Evolutionary conservation across 64 coral and sea anemone species (phyloP).

Genomic region (Stichodactyla mertensii): DNA sequence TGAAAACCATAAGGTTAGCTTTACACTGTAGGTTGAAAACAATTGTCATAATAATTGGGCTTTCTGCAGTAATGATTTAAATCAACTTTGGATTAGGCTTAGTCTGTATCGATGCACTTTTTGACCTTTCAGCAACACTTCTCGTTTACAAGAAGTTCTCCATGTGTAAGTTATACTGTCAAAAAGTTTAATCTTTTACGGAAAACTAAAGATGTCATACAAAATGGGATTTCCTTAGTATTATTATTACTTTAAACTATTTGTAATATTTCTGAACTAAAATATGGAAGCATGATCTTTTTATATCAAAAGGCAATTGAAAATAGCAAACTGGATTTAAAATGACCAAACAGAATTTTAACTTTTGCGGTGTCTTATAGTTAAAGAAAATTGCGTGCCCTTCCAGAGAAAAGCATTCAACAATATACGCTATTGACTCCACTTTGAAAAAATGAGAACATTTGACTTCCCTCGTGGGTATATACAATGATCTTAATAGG

Average conservation of each 20-base stretch:
- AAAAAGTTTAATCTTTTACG: neutral
- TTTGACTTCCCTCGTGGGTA: constrained; percentile 4
- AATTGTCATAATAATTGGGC: neutral
- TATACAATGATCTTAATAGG: neutral
- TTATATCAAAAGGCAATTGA: neutral
- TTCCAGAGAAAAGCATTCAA: neutral
- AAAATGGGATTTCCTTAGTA: too few relatives aligned
- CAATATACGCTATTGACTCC: neutral
- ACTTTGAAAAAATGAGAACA: neutral
- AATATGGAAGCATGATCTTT: neutral
- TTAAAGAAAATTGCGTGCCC: neutral
- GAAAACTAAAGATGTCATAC: too few relatives aligned
- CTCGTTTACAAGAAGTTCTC: too few relatives aligned
- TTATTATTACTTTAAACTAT: too few relatives aligned
- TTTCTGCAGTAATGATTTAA: neutral
- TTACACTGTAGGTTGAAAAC: neutral
- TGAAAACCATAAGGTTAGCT: too few relatives aligned
- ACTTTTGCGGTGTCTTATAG: neutral
- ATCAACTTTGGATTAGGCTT: neutral
- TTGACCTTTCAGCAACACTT: neutral
- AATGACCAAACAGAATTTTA: neutral
- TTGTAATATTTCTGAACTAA: too few relatives aligned
- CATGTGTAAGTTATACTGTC: neutral
- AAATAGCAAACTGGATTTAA: neutral
- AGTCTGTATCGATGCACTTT: neutral